These are phyloP conservation scores for Amphipyra tragopoginis DNA, from an alignment of 2,888 invertebrate genomes.

Conservation along the genomic window DNA sequence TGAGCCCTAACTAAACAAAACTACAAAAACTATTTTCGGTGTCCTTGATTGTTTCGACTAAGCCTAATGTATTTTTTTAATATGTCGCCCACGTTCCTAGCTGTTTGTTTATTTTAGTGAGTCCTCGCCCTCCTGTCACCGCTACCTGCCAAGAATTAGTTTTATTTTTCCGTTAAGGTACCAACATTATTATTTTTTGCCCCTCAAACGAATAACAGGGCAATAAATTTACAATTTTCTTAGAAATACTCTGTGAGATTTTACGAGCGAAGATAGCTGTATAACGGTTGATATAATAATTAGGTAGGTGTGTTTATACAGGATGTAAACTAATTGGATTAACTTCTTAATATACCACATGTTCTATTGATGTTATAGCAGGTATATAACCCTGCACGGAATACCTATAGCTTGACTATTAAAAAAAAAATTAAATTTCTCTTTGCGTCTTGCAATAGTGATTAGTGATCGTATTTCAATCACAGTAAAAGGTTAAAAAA, in stretches of 20 bases:
- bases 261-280: slow-evolving; percentile 50
- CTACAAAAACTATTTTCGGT: slow-evolving; percentile 9
- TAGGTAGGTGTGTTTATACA: slow-evolving; percentile 20
- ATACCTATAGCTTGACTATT: too few relatives aligned
- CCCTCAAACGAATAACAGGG: slow-evolving; percentile 64
- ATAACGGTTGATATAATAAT: slow-evolving; percentile 50
- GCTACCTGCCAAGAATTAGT: slow-evolving; percentile 53
- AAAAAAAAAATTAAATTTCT: too few relatives aligned
- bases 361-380: too few relatives aligned
- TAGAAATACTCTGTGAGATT: slow-evolving; percentile 55
- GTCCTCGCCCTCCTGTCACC: slow-evolving; percentile 16
- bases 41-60: slow-evolving; percentile 24
- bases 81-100: slow-evolving; percentile 35
- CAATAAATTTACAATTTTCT: slow-evolving; percentile 69
- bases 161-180: slow-evolving; percentile 33
- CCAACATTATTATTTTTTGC: slow-evolving; percentile 46
- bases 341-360: too few relatives aligned
- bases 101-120: slow-evolving; percentile 52
- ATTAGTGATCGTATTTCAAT: too few relatives aligned
- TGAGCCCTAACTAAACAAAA: too few relatives aligned
- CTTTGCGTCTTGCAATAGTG: too few relatives aligned
- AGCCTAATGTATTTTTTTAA: slow-evolving; percentile 58
- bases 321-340: too few relatives aligned
- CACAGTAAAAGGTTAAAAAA: too few relatives aligned
- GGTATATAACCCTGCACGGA: too few relatives aligned